These are phyloP conservation scores for Pecten maximus DNA, from an alignment of 2,888 invertebrate genomes.

Conservation along the genomic window DNA sequence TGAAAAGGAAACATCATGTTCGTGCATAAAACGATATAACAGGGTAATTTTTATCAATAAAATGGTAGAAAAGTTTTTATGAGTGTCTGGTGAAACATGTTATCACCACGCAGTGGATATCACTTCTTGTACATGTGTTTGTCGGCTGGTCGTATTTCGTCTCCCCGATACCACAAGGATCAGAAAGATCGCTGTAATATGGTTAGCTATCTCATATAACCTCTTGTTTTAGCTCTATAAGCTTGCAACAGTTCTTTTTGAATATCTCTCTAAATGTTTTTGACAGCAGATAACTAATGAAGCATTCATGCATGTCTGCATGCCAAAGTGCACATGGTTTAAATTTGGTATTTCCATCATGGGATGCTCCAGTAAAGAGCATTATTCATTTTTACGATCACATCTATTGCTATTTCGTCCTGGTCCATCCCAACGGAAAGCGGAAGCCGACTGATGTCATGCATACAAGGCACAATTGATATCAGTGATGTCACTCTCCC, in stretches of 20 bases:
- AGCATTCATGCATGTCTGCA: conserved; percentile 25
- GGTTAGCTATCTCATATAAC: background rate
- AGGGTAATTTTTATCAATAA: background rate
- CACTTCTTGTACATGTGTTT: background rate
- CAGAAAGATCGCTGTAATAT: background rate
- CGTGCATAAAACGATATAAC: background rate
- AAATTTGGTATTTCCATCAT: background rate
- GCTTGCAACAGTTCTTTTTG: background rate
- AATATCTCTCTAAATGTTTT: background rate
- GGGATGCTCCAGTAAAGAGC: background rate
- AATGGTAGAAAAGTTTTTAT: background rate
- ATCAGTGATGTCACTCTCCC: background rate
- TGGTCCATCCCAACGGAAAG: background rate
- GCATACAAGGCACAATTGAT: background rate
- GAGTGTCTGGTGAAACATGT: background rate
- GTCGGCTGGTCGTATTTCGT: background rate
- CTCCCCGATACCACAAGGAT: background rate
- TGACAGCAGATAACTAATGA: background rate
- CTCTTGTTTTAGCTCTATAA: background rate
- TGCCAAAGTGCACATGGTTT: background rate
- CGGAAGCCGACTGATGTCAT: background rate
- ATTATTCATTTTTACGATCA: background rate
- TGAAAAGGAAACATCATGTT: background rate
- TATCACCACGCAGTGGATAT: background rate
- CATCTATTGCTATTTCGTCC: background rate